phyloP scores from a whole-genome alignment of 2,113 vertebrate species.

The Propithecus coquereli region DNA sequence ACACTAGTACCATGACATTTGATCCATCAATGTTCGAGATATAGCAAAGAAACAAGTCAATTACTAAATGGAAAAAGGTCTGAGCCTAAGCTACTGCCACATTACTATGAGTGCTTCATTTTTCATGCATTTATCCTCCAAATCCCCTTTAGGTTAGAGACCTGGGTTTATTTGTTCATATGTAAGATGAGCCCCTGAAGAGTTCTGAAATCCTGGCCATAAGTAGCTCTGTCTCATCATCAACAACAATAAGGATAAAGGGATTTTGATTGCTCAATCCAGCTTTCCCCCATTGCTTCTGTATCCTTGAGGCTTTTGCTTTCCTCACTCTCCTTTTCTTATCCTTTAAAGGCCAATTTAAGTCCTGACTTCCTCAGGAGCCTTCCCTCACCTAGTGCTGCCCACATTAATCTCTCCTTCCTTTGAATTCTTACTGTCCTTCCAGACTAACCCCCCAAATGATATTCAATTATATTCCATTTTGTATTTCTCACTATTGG shows the following conservation, averaged over 20 bases:
- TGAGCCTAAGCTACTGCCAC: slow-evolving; percentile 14
- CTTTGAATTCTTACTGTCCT: slow-evolving; percentile 21
- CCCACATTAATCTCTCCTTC: neutral
- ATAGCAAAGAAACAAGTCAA: slow-evolving; percentile 21
- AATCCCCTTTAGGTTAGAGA: slow-evolving; percentile 46
- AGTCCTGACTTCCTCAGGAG: neutral
- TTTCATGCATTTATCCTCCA: slow-evolving; percentile 34
- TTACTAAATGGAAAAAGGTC: slow-evolving; percentile 38
- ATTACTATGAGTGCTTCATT: slow-evolving; percentile 48
- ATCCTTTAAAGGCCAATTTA: slow-evolving; percentile 14
- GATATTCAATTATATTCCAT: neutral
- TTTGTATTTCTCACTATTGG: slow-evolving; percentile 33
- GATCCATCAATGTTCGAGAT: neutral
- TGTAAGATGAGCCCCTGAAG: neutral
- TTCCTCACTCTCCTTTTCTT: neutral
- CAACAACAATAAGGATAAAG: slow-evolving; percentile 9
- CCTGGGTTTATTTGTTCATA: slow-evolving; percentile 39
- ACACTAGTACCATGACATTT: neutral
- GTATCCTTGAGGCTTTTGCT: neutral
- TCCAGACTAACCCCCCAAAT: slow-evolving; percentile 1
- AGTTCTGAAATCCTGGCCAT: slow-evolving; percentile 22
- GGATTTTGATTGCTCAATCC: neutral
- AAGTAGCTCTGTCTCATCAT: neutral
- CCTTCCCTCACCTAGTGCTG: neutral
- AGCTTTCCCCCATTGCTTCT: neutral